Evolutionary conservation across 1,140 invertebrate species (phyloP).

Genomic region (Drosophila jambulina): DNA sequence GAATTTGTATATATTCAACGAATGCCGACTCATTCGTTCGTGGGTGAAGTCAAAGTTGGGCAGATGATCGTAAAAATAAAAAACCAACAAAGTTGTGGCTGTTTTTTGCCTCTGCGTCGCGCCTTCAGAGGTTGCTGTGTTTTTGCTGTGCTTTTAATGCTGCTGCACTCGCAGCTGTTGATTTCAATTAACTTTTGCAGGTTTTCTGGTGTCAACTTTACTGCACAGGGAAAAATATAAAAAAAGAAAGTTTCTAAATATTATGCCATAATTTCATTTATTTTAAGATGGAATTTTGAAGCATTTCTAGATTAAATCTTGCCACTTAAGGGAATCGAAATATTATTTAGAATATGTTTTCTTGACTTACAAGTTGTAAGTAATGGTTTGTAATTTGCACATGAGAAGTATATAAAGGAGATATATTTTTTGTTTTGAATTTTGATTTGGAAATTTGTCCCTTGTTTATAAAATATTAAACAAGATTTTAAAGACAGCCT

Average conservation of each 20-base stretch:
- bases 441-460: background rate
- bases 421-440: background rate
- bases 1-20: slow-evolving; percentile 26
- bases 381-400: background rate
- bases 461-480: background rate
- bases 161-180: slow-evolving; percentile 21
- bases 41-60: slow-evolving; percentile 54
- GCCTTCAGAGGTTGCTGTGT: slow-evolving; percentile 14
- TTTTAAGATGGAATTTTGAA: background rate
- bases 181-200: slow-evolving; percentile 46
- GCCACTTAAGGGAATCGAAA: background rate
- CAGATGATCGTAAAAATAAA: slow-evolving; percentile 24
- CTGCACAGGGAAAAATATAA: slow-evolving; percentile 10
- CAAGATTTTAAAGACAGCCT: background rate
- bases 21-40: slow-evolving; percentile 37
- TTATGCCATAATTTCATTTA: background rate
- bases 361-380: background rate
- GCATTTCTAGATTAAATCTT: background rate
- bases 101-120: slow-evolving; percentile 2
- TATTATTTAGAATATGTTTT: no score
- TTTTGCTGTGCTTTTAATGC: slow-evolving; percentile 3
- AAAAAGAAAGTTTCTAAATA: background rate
- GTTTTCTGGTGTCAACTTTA: slow-evolving; percentile 1
- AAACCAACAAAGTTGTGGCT: slow-evolving; percentile 1
- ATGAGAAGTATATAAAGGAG: background rate